Conservation (phyloP, 2,888 invertebrate species). For the Panzeria rudis region DNA sequence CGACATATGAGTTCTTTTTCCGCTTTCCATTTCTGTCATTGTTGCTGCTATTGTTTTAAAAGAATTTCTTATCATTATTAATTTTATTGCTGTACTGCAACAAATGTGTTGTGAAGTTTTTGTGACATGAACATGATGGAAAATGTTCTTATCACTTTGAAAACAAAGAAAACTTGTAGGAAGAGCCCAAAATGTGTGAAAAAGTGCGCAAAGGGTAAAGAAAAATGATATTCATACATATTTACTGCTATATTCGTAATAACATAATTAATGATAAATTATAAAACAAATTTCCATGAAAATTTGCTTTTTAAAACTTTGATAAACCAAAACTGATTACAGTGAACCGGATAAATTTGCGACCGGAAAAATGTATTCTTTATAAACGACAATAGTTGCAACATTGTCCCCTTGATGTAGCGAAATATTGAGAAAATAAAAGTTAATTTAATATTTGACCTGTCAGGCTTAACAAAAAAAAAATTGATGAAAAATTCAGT, state of each 20-base stretch:
- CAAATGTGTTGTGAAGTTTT: slow-evolving; percentile 32
- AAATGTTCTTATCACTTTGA: slow-evolving; percentile 36
- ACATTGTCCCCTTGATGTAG: no score
- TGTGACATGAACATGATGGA: slow-evolving; percentile 14
- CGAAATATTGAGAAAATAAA: no score
- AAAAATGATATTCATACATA: not conserved
- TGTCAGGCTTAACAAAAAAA: no score
- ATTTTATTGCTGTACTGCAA: not conserved
- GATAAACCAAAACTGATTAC: no score
- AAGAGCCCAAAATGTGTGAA: slow-evolving; percentile 3
- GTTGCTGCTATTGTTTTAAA: slow-evolving; percentile 10
- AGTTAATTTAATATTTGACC: no score
- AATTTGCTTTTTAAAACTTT: no score
- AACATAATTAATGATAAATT: no score
- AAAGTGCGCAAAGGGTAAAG: not conserved
- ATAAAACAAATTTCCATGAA: no score
- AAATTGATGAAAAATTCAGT: no score
- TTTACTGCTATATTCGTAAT: not conserved
- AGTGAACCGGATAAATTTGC: no score
- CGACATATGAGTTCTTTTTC: slow-evolving; percentile 25
- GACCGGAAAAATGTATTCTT: no score
- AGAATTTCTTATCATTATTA: slow-evolving; percentile 35
- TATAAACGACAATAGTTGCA: no score
- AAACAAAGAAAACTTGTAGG: slow-evolving; percentile 4
- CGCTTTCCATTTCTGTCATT: not conserved